Conservation (phyloP, 1,140 invertebrate genomes). For the Octopus bimaculoides region DNA sequence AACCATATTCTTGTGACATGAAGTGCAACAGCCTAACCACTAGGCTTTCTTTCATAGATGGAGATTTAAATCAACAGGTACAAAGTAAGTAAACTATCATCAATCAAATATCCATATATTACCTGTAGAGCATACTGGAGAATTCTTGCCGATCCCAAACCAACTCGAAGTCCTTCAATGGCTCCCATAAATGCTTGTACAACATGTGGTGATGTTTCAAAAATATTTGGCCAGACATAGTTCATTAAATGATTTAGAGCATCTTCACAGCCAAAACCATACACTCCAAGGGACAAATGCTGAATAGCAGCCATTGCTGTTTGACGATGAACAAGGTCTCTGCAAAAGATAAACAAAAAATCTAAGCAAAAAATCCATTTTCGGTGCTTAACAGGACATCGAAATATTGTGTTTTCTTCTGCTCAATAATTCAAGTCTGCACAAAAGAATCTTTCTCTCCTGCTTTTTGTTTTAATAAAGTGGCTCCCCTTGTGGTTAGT, state of each 20-base stretch:
- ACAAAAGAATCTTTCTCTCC: too few species aligned
- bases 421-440: too few species aligned
- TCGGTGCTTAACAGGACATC: too few species aligned
- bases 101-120: conserved; percentile 29
- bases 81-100: background rate
- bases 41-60: too few species aligned
- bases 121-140: conserved; percentile 93
- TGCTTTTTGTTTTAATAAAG: too few species aligned
- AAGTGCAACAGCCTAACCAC: too few species aligned
- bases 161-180: conserved; percentile 94
- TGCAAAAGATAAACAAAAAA: conserved; percentile 56
- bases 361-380: background rate
- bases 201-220: conserved; percentile 98
- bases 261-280: conserved; percentile 99
- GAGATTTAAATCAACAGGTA: too few species aligned
- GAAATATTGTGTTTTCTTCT: too few species aligned
- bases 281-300: conserved; percentile 98
- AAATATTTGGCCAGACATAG: conserved; percentile 99
- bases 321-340: conserved; percentile 97
- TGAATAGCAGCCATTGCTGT: conserved; percentile 98
- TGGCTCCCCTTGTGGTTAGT: too few species aligned
- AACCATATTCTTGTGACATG: too few species aligned
- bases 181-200: conserved; percentile 99
- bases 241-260: conserved; percentile 95
- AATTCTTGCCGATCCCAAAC: conserved; percentile 93